These are phyloP conservation scores for Protodeltote pygarga DNA, from an alignment of 2,888 invertebrate species.

Conservation along the genomic window DNA sequence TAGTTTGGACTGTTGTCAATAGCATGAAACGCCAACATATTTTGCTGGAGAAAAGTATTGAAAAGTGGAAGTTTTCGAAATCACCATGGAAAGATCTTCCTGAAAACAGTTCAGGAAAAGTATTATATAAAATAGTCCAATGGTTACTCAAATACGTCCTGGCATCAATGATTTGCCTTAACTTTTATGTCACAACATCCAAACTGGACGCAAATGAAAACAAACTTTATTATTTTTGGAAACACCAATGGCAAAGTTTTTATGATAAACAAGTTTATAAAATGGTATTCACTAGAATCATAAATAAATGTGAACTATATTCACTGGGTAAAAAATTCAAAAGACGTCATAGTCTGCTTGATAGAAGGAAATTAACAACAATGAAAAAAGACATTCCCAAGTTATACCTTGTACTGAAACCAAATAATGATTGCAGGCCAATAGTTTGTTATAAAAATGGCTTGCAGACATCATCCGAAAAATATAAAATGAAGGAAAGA, in stretches of 20 bases:
- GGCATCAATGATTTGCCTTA: slow-evolving; percentile 72
- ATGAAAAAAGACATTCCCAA: slow-evolving; percentile 71
- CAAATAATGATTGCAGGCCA: slow-evolving; percentile 71
- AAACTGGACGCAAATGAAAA: slow-evolving; percentile 77
- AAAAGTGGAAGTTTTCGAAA: slow-evolving; percentile 68
- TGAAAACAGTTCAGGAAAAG: slow-evolving; percentile 28
- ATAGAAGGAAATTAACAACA: slow-evolving; percentile 58
- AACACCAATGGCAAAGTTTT: slow-evolving; percentile 79
- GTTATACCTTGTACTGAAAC: slow-evolving; percentile 72
- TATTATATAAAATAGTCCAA: slow-evolving; percentile 57
- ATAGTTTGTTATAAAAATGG: slow-evolving; percentile 76
- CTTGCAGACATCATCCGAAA: slow-evolving; percentile 53
- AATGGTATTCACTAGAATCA: slow-evolving; percentile 65
- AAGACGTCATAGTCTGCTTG: slow-evolving; percentile 52
- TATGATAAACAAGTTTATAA: slow-evolving; percentile 72
- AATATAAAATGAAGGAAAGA: slow-evolving; percentile 72
- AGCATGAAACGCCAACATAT: slow-evolving; percentile 78
- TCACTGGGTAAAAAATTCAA: slow-evolving; percentile 63
- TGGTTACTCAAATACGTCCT: slow-evolving; percentile 73
- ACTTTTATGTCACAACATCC: slow-evolving; percentile 79
- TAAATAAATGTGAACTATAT: slow-evolving; percentile 63
- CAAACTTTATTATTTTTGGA: slow-evolving; percentile 78
- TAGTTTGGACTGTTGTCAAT: slow-evolving; percentile 62
- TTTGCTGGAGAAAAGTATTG: slow-evolving; percentile 52
- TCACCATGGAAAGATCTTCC: slow-evolving; percentile 61